Evolutionary conservation across 2,888 invertebrate genomes (phyloP).

Genomic region (Griposia aprilina): DNA sequence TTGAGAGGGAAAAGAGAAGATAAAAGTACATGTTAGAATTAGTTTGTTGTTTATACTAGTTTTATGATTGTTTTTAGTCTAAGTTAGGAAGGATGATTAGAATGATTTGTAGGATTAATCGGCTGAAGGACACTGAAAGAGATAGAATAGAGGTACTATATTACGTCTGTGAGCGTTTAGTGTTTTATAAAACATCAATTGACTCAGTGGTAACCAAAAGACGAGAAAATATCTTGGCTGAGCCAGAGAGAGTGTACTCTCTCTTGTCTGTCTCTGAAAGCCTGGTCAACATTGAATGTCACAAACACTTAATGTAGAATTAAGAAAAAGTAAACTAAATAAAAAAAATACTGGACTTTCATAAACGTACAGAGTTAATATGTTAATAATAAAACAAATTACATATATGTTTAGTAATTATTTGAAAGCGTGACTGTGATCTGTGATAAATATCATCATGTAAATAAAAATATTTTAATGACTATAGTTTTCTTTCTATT

Average conservation of each 20-base stretch:
- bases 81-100: not conserved
- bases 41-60: no score
- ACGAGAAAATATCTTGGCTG: not conserved
- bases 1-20: conserved; percentile 28
- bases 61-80: not conserved
- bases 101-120: not conserved
- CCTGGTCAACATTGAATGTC: not conserved
- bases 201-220: no score
- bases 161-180: no score
- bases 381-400: not conserved
- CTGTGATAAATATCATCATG: not conserved
- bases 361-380: not conserved
- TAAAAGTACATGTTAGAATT: conserved; percentile 17
- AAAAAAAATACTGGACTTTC: no score
- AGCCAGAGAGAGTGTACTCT: no score
- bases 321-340: no score
- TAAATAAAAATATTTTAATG: not conserved
- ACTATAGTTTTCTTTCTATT: not conserved
- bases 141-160: no score
- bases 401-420: not conserved
- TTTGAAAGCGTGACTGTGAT: not conserved
- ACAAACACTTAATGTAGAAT: no score
- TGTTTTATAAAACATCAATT: no score
- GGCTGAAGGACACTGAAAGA: no score
- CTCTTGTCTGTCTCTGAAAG: not conserved